phyloP scores from a whole-genome alignment of 2,888 invertebrate species.

The Drosophila mimica region DNA sequence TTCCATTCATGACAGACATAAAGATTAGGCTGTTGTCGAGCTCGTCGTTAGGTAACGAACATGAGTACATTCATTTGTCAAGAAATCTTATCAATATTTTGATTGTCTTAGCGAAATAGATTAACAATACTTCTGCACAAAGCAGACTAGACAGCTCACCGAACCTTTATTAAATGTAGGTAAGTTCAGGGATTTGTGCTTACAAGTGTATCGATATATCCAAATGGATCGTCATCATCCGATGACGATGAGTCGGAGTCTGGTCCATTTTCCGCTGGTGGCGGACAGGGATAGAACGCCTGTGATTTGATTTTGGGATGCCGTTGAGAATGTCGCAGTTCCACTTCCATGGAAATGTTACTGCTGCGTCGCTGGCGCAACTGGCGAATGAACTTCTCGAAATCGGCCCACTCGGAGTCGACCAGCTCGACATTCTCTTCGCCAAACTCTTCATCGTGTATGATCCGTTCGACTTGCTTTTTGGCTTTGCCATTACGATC shows the following conservation, averaged over 20 bases:
- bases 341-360: constrained; percentile 83
- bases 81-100: constrained; percentile 50
- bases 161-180: not conserved
- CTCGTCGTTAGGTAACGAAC: constrained; percentile 29
- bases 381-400: constrained; percentile 83
- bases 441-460: constrained; percentile 85
- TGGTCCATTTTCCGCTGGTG: constrained; percentile 82
- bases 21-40: constrained; percentile 43
- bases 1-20: constrained; percentile 40
- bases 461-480: constrained; percentile 77
- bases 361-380: constrained; percentile 83
- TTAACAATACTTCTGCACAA: constrained; percentile 17
- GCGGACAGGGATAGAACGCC: constrained; percentile 85
- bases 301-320: constrained; percentile 83
- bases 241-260: constrained; percentile 81
- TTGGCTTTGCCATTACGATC: constrained; percentile 64
- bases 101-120: constrained; percentile 29
- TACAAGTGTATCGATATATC: constrained; percentile 84
- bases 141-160: not conserved
- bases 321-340: constrained; percentile 79
- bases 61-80: not conserved
- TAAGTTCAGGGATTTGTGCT: constrained; percentile 55
- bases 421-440: constrained; percentile 85
- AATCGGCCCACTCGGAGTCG: constrained; percentile 85
- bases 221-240: constrained; percentile 84